Conservation (phyloP, 2,113 vertebrate genomes). For the Peromyscus maniculatus region DNA sequence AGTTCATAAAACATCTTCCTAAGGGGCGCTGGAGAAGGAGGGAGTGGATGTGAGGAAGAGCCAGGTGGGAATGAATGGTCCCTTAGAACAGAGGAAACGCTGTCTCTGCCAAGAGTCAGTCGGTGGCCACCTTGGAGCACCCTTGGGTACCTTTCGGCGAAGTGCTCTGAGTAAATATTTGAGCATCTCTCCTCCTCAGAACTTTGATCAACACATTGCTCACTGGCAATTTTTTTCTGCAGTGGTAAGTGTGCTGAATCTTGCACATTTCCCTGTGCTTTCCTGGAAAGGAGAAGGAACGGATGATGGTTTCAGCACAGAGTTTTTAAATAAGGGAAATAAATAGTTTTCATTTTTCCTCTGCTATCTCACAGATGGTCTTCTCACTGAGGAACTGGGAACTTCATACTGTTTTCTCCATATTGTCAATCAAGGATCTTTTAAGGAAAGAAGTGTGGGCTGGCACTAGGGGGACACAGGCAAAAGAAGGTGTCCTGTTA, state of each 20-base stretch:
- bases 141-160: constrained; percentile 73
- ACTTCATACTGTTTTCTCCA: neutral
- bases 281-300: constrained; percentile 70
- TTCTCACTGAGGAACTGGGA: neutral
- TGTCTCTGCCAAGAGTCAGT: constrained; percentile 37
- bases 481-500: neutral
- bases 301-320: neutral
- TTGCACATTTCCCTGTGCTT: constrained; percentile 28
- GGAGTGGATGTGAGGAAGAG: constrained; percentile 25
- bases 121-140: constrained; percentile 73
- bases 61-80: constrained; percentile 66
- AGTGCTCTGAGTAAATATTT: constrained; percentile 80
- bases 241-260: neutral
- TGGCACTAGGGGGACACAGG: neutral
- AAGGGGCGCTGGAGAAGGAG: constrained; percentile 55
- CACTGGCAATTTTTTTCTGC: constrained; percentile 3
- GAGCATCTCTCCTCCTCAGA: constrained; percentile 63
- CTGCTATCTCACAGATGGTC: neutral
- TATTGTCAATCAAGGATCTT: neutral
- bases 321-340: neutral
- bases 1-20: constrained; percentile 88
- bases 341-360: neutral
- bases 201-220: constrained; percentile 69
- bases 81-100: constrained; percentile 13
- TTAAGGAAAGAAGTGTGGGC: neutral